Base-by-base conservation (phyloP, 2,797 vertebrate genomes). In the Clarias platycephalus region DNA sequence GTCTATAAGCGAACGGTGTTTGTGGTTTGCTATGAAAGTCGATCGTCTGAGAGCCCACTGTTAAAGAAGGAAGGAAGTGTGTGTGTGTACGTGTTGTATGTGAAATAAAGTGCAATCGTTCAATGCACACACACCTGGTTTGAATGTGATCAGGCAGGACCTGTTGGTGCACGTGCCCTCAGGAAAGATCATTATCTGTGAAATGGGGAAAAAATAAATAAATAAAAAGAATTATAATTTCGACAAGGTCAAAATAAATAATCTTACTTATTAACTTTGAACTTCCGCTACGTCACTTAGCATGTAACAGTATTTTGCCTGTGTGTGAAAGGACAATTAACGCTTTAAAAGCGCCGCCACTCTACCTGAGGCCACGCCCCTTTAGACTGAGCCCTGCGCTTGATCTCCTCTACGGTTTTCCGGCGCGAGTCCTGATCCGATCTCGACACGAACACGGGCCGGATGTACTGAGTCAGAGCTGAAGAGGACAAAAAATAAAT, bases 181-280 rank as follows among this genome's bases (percentile, higher is more conserved):
- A 83, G 98, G 98, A 93, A 99, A 99, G 92, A 99, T 99, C 98
- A 99, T 99, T 89, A 99, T 97, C 98, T 99, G 91, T n/a, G 90
- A 86, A 49, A 26, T 28, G n/a, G 20, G 16, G 64, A 22, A 44
- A 31, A 31, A 40, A 24, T 24, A 4, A 2, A 28, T 22, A 9
- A 7, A 15, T 6, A 15, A 44, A 37, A 37, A 37, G 37, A 6
- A 40, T 40, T 40, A 40, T 40, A 12, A 49, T 44, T 44, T 44
- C 8, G 1, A 44, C 40, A 44, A 9, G 40, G 40, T 44, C 40
- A 44, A 9, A 49, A 49, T 1, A 44, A 37, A 37, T 5, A 37
- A 16, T 6, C 7, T 53, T 72, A 44, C 20, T 68, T 40, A 9
- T 44, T 22, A 34, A 18, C 28, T 13, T 67, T 3, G 13, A 28